Evolutionary conservation across 2,113 vertebrate species (phyloP).

Genomic region (Phaethon lepturus): DNA sequence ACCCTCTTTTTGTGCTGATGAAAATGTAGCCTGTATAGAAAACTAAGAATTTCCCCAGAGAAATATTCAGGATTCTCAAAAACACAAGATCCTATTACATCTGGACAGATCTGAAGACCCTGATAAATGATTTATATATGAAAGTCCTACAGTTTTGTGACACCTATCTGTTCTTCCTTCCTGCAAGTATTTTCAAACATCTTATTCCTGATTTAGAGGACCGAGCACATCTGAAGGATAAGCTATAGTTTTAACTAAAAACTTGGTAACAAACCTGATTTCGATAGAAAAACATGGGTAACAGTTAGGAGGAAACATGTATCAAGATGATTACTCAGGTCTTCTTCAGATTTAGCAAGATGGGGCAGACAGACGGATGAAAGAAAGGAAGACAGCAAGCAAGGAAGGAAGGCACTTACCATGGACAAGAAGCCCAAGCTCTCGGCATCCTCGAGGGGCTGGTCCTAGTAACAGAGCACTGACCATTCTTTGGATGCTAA

Average conservation of each 20-base stretch:
- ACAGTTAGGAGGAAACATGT: accelerated
- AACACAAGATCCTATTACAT: not conserved
- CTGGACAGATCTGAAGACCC: not conserved
- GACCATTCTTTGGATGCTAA: not conserved
- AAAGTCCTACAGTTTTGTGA: not conserved
- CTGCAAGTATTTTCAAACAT: not conserved
- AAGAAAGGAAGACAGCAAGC: not conserved
- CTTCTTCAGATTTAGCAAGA: not conserved
- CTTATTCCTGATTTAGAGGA: not conserved
- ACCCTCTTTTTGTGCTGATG: not conserved
- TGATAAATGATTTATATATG: not conserved
- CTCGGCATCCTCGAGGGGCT: not conserved
- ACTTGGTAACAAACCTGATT: not conserved
- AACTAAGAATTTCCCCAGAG: not conserved
- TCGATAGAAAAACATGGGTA: not conserved
- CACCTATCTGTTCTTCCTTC: not conserved
- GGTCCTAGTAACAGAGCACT: not conserved
- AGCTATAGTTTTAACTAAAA: not conserved
- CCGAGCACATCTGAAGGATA: not conserved
- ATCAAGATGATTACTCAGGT: not conserved
- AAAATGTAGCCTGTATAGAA: not conserved
- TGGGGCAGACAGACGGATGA: not conserved
- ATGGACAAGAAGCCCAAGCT: not conserved
- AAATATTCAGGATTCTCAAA: not conserved
- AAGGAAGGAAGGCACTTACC: not conserved